These are phyloP conservation scores for Synanceia verrucosa DNA, from an alignment of 2,797 vertebrate genomes.

Conservation along the genomic window DNA sequence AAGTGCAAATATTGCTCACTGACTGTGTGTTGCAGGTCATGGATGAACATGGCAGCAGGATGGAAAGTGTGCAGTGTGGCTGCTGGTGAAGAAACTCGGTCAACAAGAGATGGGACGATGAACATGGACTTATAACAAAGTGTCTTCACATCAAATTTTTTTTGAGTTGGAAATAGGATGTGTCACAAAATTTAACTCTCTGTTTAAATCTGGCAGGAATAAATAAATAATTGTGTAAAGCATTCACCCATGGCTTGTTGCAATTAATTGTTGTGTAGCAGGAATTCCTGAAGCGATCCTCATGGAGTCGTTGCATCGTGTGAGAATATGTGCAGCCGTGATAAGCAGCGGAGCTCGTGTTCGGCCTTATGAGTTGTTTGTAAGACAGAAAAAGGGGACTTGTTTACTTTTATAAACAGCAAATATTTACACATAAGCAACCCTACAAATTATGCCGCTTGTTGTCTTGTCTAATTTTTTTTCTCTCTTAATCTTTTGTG, in stretches of 20 bases:
- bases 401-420: conserved; percentile 39
- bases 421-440: conserved; percentile 61
- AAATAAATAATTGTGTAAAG: conserved; percentile 51
- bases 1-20: conserved; percentile 18
- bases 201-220: conserved; percentile 24
- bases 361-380: conserved; percentile 16
- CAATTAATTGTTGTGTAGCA: conserved; percentile 35
- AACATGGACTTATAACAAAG: not conserved
- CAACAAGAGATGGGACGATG: not conserved
- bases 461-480: conserved; percentile 37
- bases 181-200: conserved; percentile 10
- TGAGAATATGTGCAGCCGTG: conserved; percentile 19
- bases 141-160: not conserved
- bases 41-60: conserved; percentile 1
- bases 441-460: conserved; percentile 18
- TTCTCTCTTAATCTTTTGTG: conserved; percentile 42
- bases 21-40: conserved; percentile 60
- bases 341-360: conserved; percentile 31
- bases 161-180: not conserved
- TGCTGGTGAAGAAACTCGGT: conserved; percentile 10
- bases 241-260: conserved; percentile 28
- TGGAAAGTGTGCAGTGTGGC: not conserved
- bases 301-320: not conserved
- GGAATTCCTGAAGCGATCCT: conserved; percentile 35
- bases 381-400: conserved; percentile 19